A percentile compares a stretch with the other conserved stretches of the same genome.
phyloP scores from a whole-genome alignment of 2,797 vertebrate species.

The Prionace glauca region DNA sequence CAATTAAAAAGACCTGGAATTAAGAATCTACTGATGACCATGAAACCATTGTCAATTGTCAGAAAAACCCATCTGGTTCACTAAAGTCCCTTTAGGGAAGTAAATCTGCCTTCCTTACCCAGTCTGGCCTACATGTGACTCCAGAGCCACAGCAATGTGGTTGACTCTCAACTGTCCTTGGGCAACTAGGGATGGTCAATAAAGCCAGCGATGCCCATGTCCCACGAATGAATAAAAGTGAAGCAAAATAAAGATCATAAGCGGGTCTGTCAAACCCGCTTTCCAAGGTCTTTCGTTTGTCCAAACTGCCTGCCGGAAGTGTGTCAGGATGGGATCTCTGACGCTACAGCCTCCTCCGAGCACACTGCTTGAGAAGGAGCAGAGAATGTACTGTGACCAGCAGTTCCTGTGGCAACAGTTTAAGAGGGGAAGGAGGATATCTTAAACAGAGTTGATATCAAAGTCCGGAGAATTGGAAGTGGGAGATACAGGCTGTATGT shows the following conservation, averaged over 20 bases:
- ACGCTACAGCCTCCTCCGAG: not conserved
- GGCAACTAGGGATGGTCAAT: too few species aligned
- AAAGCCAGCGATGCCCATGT: too few species aligned
- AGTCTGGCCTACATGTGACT: too few species aligned
- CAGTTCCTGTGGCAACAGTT: not conserved
- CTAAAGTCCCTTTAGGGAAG: too few species aligned
- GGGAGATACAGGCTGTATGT: not conserved
- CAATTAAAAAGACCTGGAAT: too few species aligned
- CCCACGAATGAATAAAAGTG: too few species aligned
- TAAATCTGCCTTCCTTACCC: too few species aligned
- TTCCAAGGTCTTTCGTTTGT: not conserved
- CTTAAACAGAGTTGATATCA: not conserved
- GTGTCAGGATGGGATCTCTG: not conserved
- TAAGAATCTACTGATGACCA: too few species aligned
- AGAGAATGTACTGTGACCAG: not conserved
- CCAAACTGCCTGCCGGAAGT: not conserved
- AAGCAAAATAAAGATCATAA: not conserved
- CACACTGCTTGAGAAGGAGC: not conserved
- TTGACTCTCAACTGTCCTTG: too few species aligned
- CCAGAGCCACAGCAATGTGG: too few species aligned
- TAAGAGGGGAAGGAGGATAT: not conserved
- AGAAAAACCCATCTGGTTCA: too few species aligned
- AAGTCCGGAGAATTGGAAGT: not conserved
- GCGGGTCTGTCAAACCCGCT: not conserved
- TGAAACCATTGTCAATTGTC: too few species aligned